Evolutionary conservation across 2,113 vertebrate species (phyloP).

Genomic region (Chelonoidis abingdonii): DNA sequence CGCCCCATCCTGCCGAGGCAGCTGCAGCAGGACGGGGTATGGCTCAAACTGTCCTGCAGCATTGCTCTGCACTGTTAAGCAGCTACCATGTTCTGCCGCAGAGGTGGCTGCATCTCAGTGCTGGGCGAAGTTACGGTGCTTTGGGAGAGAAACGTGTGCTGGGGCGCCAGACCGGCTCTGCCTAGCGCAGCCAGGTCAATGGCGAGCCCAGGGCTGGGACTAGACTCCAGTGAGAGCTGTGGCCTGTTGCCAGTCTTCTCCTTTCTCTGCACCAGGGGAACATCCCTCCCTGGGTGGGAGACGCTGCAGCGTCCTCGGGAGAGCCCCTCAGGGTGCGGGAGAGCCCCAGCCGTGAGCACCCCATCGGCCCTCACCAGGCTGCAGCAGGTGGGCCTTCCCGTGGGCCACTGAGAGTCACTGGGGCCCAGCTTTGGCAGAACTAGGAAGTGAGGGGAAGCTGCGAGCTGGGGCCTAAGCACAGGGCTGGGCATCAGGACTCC

Average conservation of each 20-base stretch:
- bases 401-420: neutral
- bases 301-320: neutral
- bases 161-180: neutral
- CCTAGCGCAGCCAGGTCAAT: neutral
- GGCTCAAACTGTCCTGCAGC: too few species aligned
- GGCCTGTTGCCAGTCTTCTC: neutral
- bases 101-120: neutral
- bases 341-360: neutral
- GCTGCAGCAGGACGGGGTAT: neutral
- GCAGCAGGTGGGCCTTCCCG: neutral
- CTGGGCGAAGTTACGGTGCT: neutral
- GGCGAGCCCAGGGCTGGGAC: too few species aligned
- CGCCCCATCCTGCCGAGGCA: neutral
- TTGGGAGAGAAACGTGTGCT: neutral
- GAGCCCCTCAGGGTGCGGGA: neutral
- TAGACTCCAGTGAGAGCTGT: too few species aligned
- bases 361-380: neutral
- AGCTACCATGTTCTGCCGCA: neutral
- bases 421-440: neutral
- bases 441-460: neutral
- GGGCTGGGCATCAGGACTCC: neutral
- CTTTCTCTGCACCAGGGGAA: neutral
- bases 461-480: neutral
- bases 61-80: neutral
- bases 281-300: neutral